These are phyloP conservation scores for Leuctra nigra DNA, from an alignment of 2,888 invertebrate genomes.

Conservation along the genomic window DNA sequence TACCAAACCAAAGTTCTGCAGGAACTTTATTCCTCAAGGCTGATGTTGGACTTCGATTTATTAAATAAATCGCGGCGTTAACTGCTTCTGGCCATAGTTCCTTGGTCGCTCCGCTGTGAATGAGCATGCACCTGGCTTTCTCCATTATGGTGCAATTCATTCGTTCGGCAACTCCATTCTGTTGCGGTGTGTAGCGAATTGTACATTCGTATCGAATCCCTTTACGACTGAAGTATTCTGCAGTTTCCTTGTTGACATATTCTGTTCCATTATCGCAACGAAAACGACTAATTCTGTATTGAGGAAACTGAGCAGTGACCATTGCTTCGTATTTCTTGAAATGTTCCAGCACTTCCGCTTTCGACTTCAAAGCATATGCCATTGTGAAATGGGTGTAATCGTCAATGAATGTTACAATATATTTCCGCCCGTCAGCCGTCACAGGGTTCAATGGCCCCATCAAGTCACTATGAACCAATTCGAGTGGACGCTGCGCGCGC, in stretches of 20 bases:
- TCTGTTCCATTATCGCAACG: slow-evolving; percentile 34
- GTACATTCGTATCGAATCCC: slow-evolving; percentile 11
- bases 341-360: slow-evolving; percentile 28
- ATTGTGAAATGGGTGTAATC: slow-evolving; percentile 28
- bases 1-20: slow-evolving; percentile 13
- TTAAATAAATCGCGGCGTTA: slow-evolving; percentile 3
- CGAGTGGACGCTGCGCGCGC: slow-evolving; percentile 25
- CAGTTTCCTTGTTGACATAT: slow-evolving; percentile 31
- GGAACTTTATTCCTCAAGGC: slow-evolving; percentile 6
- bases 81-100: slow-evolving; percentile 8
- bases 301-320: slow-evolving; percentile 29
- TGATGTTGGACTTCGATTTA: slow-evolving; percentile 6
- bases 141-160: slow-evolving; percentile 4
- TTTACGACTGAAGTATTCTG: slow-evolving; percentile 16
- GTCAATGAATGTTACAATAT: slow-evolving; percentile 29
- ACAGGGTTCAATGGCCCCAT: slow-evolving; percentile 21
- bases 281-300: slow-evolving; percentile 29
- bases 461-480: slow-evolving; percentile 27
- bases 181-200: slow-evolving; percentile 9
- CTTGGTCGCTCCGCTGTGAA: background rate
- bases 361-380: slow-evolving; percentile 27
- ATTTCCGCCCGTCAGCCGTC: slow-evolving; percentile 25
- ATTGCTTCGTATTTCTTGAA: slow-evolving; percentile 31
- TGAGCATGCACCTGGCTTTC: background rate
- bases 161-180: slow-evolving; percentile 10